Evolutionary conservation across 2,113 vertebrate species (phyloP), one percentile per base, ranked within the genome.

Genomic region (Nyctibius bracteatus): DNA sequence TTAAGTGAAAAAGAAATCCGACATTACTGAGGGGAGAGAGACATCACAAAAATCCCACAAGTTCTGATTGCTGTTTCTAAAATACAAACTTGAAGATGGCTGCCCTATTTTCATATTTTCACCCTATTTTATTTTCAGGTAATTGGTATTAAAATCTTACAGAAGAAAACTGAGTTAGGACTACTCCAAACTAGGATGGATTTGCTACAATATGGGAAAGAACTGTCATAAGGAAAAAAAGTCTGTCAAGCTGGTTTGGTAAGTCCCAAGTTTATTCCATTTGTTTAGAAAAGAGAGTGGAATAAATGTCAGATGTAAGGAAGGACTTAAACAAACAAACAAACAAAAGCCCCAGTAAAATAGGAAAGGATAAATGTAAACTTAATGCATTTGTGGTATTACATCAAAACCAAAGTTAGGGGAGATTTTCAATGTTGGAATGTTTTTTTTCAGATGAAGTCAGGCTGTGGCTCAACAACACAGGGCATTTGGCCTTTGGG

Each of bases 401-500:
- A 5, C 8, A 28, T 43, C 28, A 73, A 39, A 88, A 11, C 10
- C 2, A 3, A 41, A 49, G 3, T 52, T 33, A 49, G 9, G 18
- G 68, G 27, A 47, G 41, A 12, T 83, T 66, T 62, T 78, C 1
- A 5, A 19, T 35, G 8, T 41, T 58, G 30, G 43, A 59, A 66
- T 59, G 8, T 5, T 55, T 58, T 85, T n/a, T n/a, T n/a, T n/a
- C 44, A 49, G 37, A 16, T 71, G 46, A 39, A 37, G 8, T 11
- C 43, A 72, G 51, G 27, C 61, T 54, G 31, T 39, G 41, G 21
- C 27, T 85, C 37, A 35, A 2, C 18, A 16, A 14, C 8, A 33
- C 20, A 52, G 27, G 18, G 35, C 10, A 11, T 55, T 23, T 72
- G 47, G 31, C 9, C 10, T 59, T 68, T 0, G 1, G 16, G 2